phyloP scores from a whole-genome alignment of 2,113 vertebrate genomes.

The Austrofundulus limnaeus region DNA sequence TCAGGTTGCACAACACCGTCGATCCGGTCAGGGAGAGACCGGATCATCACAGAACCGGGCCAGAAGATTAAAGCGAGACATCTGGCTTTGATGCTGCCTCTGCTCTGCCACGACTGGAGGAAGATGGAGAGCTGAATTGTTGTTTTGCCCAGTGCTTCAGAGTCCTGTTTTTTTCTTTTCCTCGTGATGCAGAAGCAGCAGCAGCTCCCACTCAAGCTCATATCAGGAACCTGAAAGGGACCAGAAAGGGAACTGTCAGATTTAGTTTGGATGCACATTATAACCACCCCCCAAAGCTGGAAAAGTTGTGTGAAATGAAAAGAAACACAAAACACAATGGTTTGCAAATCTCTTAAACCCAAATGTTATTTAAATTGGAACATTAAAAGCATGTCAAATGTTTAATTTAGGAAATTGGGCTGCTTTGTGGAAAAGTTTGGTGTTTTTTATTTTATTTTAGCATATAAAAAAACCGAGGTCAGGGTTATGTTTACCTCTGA shows the following conservation, averaged over 20 bases:
- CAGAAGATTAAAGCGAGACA: slow-evolving; percentile 52
- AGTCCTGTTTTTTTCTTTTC: slow-evolving; percentile 20
- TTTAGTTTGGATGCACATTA: not conserved
- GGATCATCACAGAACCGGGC: slow-evolving; percentile 16
- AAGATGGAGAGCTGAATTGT: slow-evolving; percentile 27
- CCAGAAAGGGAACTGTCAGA: not conserved
- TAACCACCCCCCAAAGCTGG: too few species aligned
- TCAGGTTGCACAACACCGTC: slow-evolving; percentile 22
- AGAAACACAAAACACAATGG: too few species aligned
- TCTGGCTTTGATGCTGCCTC: slow-evolving; percentile 45
- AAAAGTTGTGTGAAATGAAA: too few species aligned
- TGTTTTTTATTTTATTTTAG: too few species aligned
- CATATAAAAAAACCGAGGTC: too few species aligned
- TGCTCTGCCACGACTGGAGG: slow-evolving; percentile 22
- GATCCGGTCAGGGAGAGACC: slow-evolving; percentile 15
- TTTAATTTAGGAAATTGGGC: too few species aligned
- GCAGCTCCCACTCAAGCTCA: not conserved
- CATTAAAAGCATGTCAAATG: too few species aligned
- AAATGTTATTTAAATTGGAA: too few species aligned
- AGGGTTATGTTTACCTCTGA: too few species aligned
- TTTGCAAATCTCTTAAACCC: too few species aligned
- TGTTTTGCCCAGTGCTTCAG: slow-evolving; percentile 36
- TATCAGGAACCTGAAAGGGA: slow-evolving; percentile 2
- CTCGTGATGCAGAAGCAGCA: slow-evolving; percentile 28
- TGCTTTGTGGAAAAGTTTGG: too few species aligned